Percentiles rank a stretch among this genome's conserved stretches.
Evolutionary conservation across 2,113 vertebrate genomes (phyloP).

Genomic region (Jaculus jaculus): DNA sequence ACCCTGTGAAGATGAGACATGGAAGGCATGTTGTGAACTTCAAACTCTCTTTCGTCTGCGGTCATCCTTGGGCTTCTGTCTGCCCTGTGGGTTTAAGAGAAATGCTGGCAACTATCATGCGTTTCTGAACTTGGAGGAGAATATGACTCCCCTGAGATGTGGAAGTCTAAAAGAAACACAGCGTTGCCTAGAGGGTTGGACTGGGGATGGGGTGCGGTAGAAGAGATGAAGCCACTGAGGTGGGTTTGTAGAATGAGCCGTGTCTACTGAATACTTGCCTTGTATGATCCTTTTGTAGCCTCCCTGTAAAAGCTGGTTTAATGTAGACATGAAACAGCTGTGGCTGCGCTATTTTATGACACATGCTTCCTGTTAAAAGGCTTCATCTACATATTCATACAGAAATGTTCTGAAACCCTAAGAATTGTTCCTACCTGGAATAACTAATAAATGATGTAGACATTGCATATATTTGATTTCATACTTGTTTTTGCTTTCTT

Average conservation of each 20-base stretch:
- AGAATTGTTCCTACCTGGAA: constrained; percentile 12
- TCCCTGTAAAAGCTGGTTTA: not conserved
- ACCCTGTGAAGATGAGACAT: not conserved
- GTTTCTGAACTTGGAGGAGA: constrained; percentile 16
- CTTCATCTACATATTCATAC: not conserved
- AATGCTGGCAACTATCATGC: not conserved
- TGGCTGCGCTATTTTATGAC: not conserved
- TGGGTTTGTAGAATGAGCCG: not conserved
- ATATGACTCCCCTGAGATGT: not conserved
- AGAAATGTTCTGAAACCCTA: not conserved
- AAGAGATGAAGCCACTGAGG: not conserved
- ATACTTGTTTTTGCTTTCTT: constrained; percentile 49
- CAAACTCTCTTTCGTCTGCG: not conserved
- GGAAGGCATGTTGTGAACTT: not conserved
- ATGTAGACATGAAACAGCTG: not conserved
- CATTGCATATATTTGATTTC: not conserved
- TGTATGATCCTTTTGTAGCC: not conserved
- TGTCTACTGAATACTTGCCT: not conserved
- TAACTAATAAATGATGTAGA: constrained; percentile 14
- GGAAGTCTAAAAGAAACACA: not conserved
- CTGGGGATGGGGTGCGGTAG: not conserved
- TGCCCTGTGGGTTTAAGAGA: not conserved
- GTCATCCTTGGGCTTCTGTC: not conserved
- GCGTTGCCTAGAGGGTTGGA: not conserved
- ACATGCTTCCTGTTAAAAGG: not conserved